phyloP scores from a whole-genome alignment of 2,797 vertebrate genomes.

The Cyprinella venusta region DNA sequence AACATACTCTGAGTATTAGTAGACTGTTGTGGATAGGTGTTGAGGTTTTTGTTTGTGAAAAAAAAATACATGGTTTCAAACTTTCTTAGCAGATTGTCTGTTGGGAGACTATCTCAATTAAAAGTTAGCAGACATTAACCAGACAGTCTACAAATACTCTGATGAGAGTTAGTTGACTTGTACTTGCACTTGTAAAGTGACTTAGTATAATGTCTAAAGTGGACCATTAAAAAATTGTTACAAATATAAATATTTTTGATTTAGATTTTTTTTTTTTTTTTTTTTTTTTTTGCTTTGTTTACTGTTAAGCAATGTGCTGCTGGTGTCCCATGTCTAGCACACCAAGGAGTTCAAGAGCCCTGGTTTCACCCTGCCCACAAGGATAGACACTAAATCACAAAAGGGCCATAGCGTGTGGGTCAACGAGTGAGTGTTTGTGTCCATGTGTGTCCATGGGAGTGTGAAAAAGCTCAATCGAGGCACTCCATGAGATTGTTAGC shows the following conservation, averaged over 20 bases:
- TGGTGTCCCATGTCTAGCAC: neutral
- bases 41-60: too few species aligned
- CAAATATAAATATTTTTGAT: too few species aligned
- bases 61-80: too few species aligned
- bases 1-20: neutral
- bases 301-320: neutral
- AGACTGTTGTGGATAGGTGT: neutral
- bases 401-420: conserved; percentile 17
- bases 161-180: too few species aligned
- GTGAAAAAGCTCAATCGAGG: conserved; percentile 59
- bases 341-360: conserved; percentile 57
- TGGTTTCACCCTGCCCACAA: conserved; percentile 63
- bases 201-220: too few species aligned
- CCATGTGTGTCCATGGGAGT: conserved; percentile 4
- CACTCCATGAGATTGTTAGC: conserved; percentile 83
- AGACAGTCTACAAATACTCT: too few species aligned
- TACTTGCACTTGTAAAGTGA: too few species aligned
- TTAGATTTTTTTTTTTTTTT: too few species aligned
- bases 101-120: too few species aligned
- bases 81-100: too few species aligned
- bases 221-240: too few species aligned
- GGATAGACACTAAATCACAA: conserved; percentile 69
- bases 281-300: neutral
- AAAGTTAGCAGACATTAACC: too few species aligned
- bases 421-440: conserved; percentile 8